A percentile compares a stretch with the other conserved stretches of the same genome.
Conservation (phyloP, 2,113 vertebrate genomes). For the Thermophis baileyi region DNA sequence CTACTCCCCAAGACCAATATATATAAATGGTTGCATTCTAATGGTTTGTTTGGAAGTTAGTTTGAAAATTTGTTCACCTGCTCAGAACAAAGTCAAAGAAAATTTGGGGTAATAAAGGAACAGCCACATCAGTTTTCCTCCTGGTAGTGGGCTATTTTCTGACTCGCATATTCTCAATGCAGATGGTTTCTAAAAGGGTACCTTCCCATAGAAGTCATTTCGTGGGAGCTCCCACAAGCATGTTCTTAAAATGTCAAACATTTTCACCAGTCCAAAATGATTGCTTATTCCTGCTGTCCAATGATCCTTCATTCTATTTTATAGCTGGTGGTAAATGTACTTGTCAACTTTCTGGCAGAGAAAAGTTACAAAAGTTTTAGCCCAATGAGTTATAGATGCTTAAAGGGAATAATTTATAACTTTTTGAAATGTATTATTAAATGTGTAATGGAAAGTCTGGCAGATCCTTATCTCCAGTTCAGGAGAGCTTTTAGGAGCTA, state of each 20-base stretch:
- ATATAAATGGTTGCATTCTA: neutral
- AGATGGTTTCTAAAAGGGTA: neutral
- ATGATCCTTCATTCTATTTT: neutral
- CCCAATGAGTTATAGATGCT: neutral
- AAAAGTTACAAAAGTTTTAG: conserved; percentile 22
- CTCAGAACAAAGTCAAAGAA: neutral
- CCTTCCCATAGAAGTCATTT: neutral
- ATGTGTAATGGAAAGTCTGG: neutral
- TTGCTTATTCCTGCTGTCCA: neutral
- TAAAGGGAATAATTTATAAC: neutral
- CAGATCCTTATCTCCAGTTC: neutral
- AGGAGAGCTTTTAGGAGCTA: neutral
- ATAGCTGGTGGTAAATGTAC: neutral
- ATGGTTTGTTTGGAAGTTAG: neutral
- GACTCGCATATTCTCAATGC: neutral
- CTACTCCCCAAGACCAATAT: too few species aligned
- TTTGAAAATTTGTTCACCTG: neutral
- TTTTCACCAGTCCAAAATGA: neutral
- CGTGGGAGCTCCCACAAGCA: neutral
- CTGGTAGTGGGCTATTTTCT: neutral
- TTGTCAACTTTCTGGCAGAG: neutral
- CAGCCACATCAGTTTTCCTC: neutral
- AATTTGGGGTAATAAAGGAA: neutral
- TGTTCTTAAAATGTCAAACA: neutral
- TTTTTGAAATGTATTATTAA: conserved; percentile 14